Evolutionary conservation across 2,797 vertebrate species (phyloP).

Genomic region (Chelonia mydas): DNA sequence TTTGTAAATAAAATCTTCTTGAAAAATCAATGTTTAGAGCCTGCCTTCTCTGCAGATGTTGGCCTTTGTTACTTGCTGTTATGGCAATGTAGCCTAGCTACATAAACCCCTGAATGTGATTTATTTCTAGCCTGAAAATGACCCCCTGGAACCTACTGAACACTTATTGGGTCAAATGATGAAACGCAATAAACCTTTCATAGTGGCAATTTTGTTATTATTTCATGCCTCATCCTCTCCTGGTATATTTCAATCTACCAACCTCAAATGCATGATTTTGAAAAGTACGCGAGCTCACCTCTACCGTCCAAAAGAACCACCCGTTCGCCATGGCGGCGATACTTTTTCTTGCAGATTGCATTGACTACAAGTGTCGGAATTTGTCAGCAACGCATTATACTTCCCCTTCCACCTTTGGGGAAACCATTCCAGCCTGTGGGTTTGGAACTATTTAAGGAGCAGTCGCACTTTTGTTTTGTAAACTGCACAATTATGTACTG

Average conservation of each 20-base stretch:
- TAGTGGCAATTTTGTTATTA: neutral
- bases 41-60: slow-evolving; percentile 21
- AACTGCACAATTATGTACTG: neutral
- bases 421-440: neutral
- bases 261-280: neutral
- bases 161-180: neutral
- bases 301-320: rapidly evolving
- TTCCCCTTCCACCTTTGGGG: neutral
- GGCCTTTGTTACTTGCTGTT: slow-evolving; percentile 55
- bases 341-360: rapidly evolving
- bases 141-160: neutral
- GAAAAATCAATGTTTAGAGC: slow-evolving; percentile 71
- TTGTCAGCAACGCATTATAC: neutral
- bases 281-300: neutral
- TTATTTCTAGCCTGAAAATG: slow-evolving; percentile 54
- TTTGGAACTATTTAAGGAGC: neutral
- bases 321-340: neutral
- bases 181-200: slow-evolving; percentile 41
- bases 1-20: slow-evolving; percentile 72
- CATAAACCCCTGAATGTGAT: slow-evolving; percentile 34
- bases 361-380: neutral
- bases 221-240: slow-evolving; percentile 7
- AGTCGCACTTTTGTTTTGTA: too few relatives aligned
- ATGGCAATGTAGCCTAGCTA: neutral
- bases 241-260: slow-evolving; percentile 24